Conservation (phyloP, 2,888 invertebrate species). For the Thumatha senex region DNA sequence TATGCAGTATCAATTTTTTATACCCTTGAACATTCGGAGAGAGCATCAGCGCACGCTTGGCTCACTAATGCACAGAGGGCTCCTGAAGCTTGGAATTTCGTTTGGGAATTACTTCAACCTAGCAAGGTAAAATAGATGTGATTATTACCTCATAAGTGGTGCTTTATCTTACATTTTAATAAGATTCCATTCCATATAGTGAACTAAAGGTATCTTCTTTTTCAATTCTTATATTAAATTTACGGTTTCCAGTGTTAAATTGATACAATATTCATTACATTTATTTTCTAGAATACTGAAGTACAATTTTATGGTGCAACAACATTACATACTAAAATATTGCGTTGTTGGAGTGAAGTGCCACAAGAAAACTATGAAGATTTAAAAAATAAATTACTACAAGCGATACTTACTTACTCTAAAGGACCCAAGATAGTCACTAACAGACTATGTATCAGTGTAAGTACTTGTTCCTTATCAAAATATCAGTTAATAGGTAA, state of each 20-base stretch:
- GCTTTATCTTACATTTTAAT: too few species aligned
- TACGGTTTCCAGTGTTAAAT: neutral
- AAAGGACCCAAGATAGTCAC: constrained; percentile 93
- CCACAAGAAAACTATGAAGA: constrained; percentile 90
- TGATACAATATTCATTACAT: too few species aligned
- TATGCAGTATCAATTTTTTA: constrained; percentile 88
- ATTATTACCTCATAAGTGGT: neutral
- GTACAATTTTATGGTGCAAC: constrained; percentile 97
- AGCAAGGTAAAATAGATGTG: constrained; percentile 87
- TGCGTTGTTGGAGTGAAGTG: constrained; percentile 94
- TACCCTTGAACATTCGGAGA: constrained; percentile 83
- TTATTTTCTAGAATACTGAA: constrained; percentile 87
- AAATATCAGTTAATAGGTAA: neutral
- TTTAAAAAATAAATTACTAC: constrained; percentile 90
- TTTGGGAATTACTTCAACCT: constrained; percentile 93
- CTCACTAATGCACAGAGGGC: constrained; percentile 93
- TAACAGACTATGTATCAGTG: constrained; percentile 94
- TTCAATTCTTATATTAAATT: too few species aligned
- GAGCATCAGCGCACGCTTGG: constrained; percentile 93
- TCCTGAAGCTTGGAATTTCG: constrained; percentile 95
- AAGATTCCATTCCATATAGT: neutral
- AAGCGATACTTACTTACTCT: constrained; percentile 89
- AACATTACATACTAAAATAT: constrained; percentile 93
- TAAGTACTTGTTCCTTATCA: constrained; percentile 69
- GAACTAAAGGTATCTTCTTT: neutral